phyloP scores from a whole-genome alignment of 37 sponge, comb jelly and placozoan genomes.

The Hexactinellida sp. region DNA sequence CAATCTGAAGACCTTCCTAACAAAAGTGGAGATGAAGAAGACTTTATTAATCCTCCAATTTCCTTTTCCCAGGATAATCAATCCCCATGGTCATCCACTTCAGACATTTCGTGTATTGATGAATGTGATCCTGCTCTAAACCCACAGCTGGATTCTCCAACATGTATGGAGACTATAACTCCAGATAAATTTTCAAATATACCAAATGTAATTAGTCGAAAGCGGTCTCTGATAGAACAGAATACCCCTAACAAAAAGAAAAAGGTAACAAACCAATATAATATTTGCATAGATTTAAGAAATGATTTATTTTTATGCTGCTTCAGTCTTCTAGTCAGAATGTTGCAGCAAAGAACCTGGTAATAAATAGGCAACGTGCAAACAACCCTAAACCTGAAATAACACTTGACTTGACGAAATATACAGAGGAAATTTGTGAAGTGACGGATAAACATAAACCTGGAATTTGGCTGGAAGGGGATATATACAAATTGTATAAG shows the following conservation, averaged over 20 bases:
- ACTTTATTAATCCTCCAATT: not conserved
- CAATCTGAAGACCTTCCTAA: not conserved
- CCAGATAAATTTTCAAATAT: not conserved
- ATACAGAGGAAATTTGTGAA: not conserved
- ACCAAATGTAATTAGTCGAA: not conserved
- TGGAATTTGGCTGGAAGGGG: not conserved
- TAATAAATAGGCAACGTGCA: not conserved
- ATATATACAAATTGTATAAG: not conserved
- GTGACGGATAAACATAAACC: not conserved
- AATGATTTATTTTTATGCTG: not conserved
- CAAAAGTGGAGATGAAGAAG: not conserved
- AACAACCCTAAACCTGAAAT: not conserved
- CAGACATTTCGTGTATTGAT: not conserved
- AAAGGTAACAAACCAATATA: not conserved
- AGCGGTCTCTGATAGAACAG: not conserved
- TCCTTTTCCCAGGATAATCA: not conserved
- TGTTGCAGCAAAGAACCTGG: not conserved
- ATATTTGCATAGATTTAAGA: not conserved
- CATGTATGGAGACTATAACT: not conserved
- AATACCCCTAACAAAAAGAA: not conserved
- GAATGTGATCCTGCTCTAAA: not conserved
- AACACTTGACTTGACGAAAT: not conserved
- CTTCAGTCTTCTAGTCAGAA: not conserved
- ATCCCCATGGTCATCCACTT: not conserved
- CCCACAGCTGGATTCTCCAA: not conserved